Conservation (phyloP, 2,113 vertebrate species). For the Lates calcarifer region DNA sequence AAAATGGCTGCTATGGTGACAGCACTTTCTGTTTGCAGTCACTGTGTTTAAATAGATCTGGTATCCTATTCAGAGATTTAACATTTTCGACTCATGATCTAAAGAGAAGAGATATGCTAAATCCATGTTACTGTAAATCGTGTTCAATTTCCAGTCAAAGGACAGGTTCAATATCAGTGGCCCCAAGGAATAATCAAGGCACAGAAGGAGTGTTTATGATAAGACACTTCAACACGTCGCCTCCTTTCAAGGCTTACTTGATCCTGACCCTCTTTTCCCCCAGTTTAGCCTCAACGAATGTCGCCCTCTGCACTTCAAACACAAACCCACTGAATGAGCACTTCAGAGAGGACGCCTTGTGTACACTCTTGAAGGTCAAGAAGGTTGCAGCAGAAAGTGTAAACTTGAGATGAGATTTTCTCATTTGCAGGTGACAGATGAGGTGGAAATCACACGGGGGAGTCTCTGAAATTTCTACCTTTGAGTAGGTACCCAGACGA, state of each 20-base stretch:
- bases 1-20: slow-evolving; percentile 43
- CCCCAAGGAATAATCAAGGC: slow-evolving; percentile 48
- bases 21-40: slow-evolving; percentile 28
- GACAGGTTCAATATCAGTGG: slow-evolving; percentile 34
- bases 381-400: slow-evolving; percentile 43
- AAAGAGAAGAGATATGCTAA: slow-evolving; percentile 37
- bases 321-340: slow-evolving; percentile 34
- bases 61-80: background rate
- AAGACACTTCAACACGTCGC: slow-evolving; percentile 54
- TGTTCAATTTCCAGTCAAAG: slow-evolving; percentile 47
- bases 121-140: slow-evolving; percentile 46
- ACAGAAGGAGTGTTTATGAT: slow-evolving; percentile 72
- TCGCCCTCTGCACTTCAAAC: slow-evolving; percentile 48
- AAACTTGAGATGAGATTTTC: slow-evolving; percentile 28
- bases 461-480: slow-evolving; percentile 18
- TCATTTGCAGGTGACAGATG: slow-evolving; percentile 26
- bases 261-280: slow-evolving; percentile 28
- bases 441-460: slow-evolving; percentile 25
- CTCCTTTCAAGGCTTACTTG: slow-evolving; percentile 49
- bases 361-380: slow-evolving; percentile 42
- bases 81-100: slow-evolving; percentile 28
- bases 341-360: slow-evolving; percentile 45
- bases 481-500: background rate
- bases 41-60: slow-evolving; percentile 12
- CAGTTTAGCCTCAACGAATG: slow-evolving; percentile 41